Evolutionary conservation across 2,888 invertebrate genomes (phyloP), one percentile per base, ranked within the genome.

Genomic region (Lampropteryx suffumata): DNA sequence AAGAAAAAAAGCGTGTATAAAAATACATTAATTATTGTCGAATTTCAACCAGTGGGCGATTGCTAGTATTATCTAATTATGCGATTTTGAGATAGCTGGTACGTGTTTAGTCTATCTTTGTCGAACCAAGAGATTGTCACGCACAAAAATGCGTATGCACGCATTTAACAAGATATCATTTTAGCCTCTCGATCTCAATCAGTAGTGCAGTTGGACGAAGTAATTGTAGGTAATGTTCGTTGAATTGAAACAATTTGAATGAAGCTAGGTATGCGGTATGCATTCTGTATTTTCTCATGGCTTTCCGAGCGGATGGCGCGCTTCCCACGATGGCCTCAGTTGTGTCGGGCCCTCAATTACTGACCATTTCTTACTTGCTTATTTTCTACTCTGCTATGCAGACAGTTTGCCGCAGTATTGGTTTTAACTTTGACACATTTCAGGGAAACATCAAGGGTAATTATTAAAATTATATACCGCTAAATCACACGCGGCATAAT

Each of bases 301-400:
- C 63, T 69, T 66, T 30, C 64, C 64, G 53, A 58, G 55, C 73
- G 62, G 65, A 60, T 75, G 66, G 63, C 49, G 44, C 45, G 55
- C 63, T 75, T 77, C 76, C 71, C 77, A 77, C 77, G 79, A 58
- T 66, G 65, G 67, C 66, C 51, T 62, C 41, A 55, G 63, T 60
- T 57, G 62, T 58, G 56, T 59, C 28, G 53, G 21, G 57, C 57
- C 51, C 58, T 50, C 64, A 67, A 69, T 72, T 72, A 67, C 64
- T 30, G 42, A 33, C 46, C 45, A 57, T 50, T 57, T 53, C 54
- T 53, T 63, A 54, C 57, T 51, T 51, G 52, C 48, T 50, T 58
- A 56, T 56, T 57, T 56, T 46, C 50, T 57, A 45, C 33, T 43
- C 42, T 36, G 13, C n/a, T 51, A 51, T 51, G 51, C 51, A 37